Percentiles rank a stretch among this genome's conserved stretches.
Evolutionary conservation across 2,797 vertebrate species (phyloP).

Genomic region (Rhyacichthys aspro): DNA sequence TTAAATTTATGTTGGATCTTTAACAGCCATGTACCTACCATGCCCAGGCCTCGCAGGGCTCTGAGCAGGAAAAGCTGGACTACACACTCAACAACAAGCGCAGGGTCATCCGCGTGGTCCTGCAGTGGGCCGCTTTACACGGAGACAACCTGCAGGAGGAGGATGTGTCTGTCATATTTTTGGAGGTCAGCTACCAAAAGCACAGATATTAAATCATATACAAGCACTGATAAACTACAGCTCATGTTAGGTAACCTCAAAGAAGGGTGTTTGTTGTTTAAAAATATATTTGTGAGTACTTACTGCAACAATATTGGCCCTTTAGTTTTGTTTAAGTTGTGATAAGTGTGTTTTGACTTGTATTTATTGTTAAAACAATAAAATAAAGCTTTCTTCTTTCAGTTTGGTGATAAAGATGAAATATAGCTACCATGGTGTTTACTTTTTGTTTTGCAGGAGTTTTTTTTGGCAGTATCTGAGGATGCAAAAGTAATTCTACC

Average conservation of each 20-base stretch:
- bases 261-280: too few species aligned
- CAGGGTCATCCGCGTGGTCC: constrained; percentile 89
- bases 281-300: too few species aligned
- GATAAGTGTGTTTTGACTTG: neutral
- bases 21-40: constrained; percentile 91
- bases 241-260: too few species aligned
- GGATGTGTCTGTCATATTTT: constrained; percentile 86
- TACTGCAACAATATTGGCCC: too few species aligned
- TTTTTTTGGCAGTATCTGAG: constrained; percentile 90
- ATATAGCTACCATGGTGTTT: too few species aligned
- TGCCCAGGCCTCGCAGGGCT: constrained; percentile 92
- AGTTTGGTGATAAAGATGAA: too few species aligned
- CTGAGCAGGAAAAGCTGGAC: constrained; percentile 94
- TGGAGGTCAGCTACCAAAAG: constrained; percentile 83
- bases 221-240: neutral
- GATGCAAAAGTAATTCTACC: constrained; percentile 86
- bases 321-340: too few species aligned
- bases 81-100: constrained; percentile 95
- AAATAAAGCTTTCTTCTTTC: neutral
- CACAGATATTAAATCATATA: neutral
- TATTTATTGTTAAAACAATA: too few species aligned
- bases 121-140: constrained; percentile 89
- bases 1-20: constrained; percentile 65
- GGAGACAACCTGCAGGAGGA: constrained; percentile 92
- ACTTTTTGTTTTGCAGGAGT: constrained; percentile 84